Conservation (phyloP, 1,140 invertebrate species). For the Drosophila kohkoa region DNA sequence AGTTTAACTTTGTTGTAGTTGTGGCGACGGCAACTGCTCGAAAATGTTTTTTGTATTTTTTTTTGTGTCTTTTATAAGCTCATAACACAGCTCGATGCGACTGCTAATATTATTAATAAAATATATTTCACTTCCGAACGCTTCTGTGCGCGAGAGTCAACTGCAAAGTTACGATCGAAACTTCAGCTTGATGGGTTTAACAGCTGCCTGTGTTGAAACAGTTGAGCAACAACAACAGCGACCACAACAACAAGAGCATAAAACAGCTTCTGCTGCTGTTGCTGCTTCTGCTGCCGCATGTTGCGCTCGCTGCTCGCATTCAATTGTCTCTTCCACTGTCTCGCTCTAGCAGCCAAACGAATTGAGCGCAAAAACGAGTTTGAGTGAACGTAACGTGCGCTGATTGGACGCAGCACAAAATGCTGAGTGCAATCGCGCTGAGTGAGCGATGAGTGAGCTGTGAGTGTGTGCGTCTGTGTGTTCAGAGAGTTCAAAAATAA, state of each 20-base stretch:
- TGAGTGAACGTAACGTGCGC: slow-evolving; percentile 64
- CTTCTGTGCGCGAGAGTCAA: slow-evolving; percentile 85
- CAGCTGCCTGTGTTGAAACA: slow-evolving; percentile 76
- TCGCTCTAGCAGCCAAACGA: slow-evolving; percentile 41
- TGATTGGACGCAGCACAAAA: slow-evolving; percentile 59
- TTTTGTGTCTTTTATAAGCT: slow-evolving; percentile 4
- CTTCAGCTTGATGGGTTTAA: slow-evolving; percentile 84
- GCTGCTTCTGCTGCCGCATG: slow-evolving; percentile 22
- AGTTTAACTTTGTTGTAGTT: slow-evolving; percentile 9
- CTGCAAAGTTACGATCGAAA: slow-evolving; percentile 85
- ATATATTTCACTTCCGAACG: slow-evolving; percentile 85
- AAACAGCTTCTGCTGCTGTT: slow-evolving; percentile 65
- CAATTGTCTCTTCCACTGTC: slow-evolving; percentile 51
- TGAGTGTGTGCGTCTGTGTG: slow-evolving; percentile 6
- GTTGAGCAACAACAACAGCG: slow-evolving; percentile 34
- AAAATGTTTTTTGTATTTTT: slow-evolving; percentile 3
- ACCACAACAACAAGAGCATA: slow-evolving; percentile 45
- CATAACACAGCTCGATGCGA: slow-evolving; percentile 26
- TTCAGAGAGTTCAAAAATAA: not conserved
- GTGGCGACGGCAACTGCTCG: slow-evolving; percentile 25
- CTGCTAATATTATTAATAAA: slow-evolving; percentile 84
- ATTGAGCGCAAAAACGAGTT: slow-evolving; percentile 61
- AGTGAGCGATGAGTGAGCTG: not conserved
- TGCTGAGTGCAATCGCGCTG: not conserved
- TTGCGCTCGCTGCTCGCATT: slow-evolving; percentile 35